These are phyloP conservation scores for Patella caerulea DNA, from an alignment of 2,888 invertebrate species.

Conservation along the genomic window DNA sequence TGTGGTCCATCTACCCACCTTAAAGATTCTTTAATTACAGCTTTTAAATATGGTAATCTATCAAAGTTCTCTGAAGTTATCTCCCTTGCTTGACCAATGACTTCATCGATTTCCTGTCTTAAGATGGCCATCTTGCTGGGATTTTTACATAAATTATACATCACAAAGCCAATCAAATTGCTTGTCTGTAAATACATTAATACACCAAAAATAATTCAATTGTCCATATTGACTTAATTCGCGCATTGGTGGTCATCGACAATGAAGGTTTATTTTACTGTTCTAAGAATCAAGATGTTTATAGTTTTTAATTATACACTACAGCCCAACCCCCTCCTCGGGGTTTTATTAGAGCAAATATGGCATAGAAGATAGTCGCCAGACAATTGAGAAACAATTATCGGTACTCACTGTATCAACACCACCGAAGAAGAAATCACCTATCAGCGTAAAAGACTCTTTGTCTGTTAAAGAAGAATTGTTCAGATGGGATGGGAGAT, in stretches of 20 bases:
- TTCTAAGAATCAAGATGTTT: too few species aligned
- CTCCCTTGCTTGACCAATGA: conserved; percentile 28
- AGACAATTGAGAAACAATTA: background rate
- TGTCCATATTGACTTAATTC: too few species aligned
- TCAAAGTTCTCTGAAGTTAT: conserved; percentile 36
- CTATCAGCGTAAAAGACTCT: conserved; percentile 40
- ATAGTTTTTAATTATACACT: too few species aligned
- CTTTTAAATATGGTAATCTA: conserved; percentile 53
- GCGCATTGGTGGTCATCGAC: too few species aligned
- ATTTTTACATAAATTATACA: conserved; percentile 50
- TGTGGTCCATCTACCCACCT: conserved; percentile 37
- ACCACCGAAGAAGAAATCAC: conserved; percentile 50
- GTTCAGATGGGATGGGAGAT: conserved; percentile 42
- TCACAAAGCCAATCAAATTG: conserved; percentile 49
- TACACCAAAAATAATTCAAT: too few species aligned
- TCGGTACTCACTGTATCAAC: conserved; percentile 49
- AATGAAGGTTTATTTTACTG: too few species aligned
- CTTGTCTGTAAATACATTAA: conserved; percentile 49
- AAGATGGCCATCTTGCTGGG: conserved; percentile 48
- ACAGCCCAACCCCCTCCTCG: too few species aligned
- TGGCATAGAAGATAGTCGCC: too few species aligned
- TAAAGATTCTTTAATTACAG: conserved; percentile 57
- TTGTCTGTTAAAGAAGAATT: conserved; percentile 35
- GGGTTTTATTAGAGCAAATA: too few species aligned
- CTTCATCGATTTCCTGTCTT: conserved; percentile 42